These are phyloP conservation scores for Patella ulyssiponensis DNA, from an alignment of 2,888 invertebrate genomes.

Conservation along the genomic window DNA sequence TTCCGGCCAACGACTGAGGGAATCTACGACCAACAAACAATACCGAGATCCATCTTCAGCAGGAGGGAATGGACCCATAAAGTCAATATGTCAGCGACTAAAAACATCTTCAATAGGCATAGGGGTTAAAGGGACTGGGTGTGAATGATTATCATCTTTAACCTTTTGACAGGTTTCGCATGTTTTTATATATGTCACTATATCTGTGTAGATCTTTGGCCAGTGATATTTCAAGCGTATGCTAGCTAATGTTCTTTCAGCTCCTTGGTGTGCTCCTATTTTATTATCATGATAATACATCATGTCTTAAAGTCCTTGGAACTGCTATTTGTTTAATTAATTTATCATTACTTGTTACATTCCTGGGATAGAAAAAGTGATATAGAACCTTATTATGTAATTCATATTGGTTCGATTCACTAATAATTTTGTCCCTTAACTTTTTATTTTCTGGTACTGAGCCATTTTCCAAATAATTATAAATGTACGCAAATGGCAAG, in stretches of 20 bases:
- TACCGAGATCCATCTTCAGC: conserved; percentile 12
- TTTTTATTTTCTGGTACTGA: conserved; percentile 25
- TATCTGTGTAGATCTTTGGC: conserved; percentile 25
- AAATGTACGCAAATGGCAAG: conserved; percentile 16
- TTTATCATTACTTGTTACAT: background rate
- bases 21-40: conserved; percentile 15
- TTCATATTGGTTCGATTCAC: conserved; percentile 26
- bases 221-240: no score
- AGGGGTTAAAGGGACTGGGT: conserved; percentile 23
- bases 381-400: conserved; percentile 31
- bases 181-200: conserved; percentile 20
- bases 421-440: conserved; percentile 15
- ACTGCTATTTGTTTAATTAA: conserved; percentile 25
- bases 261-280: conserved; percentile 34
- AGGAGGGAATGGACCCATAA: conserved; percentile 23
- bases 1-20: conserved; percentile 15
- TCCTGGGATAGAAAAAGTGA: conserved; percentile 24
- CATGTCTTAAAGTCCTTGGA: conserved; percentile 25
- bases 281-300: conserved; percentile 34
- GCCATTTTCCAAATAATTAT: conserved; percentile 21
- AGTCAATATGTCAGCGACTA: conserved; percentile 29
- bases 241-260: no score
- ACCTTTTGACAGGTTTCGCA: conserved; percentile 27
- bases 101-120: conserved; percentile 25
- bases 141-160: conserved; percentile 14